Percentiles rank a stretch among this genome's conserved stretches.
phyloP scores from a whole-genome alignment of 2,797 vertebrate species.

The Luscinia megarhynchos region DNA sequence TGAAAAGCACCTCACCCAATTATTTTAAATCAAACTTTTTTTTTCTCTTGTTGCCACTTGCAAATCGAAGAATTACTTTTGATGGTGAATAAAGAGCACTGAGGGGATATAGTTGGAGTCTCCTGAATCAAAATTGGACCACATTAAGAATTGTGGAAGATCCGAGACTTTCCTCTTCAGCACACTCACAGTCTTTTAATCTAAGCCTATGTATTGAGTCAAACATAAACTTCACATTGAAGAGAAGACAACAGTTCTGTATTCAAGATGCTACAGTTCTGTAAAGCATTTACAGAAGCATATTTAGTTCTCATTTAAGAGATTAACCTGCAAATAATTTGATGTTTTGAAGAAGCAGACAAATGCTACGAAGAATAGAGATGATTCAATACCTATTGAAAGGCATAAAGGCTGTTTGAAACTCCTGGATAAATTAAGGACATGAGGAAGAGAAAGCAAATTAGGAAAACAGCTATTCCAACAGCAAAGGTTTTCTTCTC shows the following conservation, averaged over 20 bases:
- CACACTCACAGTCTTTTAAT: background rate
- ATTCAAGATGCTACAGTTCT: slow-evolving; percentile 5
- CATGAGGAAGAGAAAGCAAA: background rate
- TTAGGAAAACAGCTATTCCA: background rate
- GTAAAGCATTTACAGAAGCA: background rate
- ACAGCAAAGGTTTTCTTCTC: background rate
- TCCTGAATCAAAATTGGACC: slow-evolving; percentile 8
- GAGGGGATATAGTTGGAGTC: background rate
- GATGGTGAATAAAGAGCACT: slow-evolving; percentile 33
- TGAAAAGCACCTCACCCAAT: slow-evolving; percentile 45
- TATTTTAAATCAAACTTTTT: slow-evolving; percentile 47
- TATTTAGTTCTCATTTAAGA: slow-evolving; percentile 23
- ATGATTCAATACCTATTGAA: slow-evolving; percentile 39
- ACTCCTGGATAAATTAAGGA: slow-evolving; percentile 52
- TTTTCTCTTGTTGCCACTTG: slow-evolving; percentile 55
- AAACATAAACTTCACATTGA: background rate
- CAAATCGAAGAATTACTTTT: slow-evolving; percentile 63
- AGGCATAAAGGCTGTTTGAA: slow-evolving; percentile 42
- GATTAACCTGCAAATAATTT: slow-evolving; percentile 34
- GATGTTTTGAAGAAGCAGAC: slow-evolving; percentile 45
- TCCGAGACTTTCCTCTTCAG: background rate
- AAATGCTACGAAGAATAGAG: slow-evolving; percentile 24
- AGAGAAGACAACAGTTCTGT: background rate
- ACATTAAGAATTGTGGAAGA: slow-evolving; percentile 20
- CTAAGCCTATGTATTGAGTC: background rate